Conservation (phyloP, 35 echinoderm and acorn worm species). For the Patiria miniata region DNA sequence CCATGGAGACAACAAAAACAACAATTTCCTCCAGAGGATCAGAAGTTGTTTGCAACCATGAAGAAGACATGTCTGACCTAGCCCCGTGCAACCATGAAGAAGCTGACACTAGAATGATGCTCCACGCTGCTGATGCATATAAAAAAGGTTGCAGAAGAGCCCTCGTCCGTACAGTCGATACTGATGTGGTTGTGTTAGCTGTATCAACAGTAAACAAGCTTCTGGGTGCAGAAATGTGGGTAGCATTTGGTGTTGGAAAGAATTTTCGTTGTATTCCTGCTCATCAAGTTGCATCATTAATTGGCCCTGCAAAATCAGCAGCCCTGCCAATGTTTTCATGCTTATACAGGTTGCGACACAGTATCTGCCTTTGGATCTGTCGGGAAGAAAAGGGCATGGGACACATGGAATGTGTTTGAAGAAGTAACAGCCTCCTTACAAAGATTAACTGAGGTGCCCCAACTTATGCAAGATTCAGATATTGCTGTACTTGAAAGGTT, state of each 20-base stretch:
- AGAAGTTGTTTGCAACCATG: not conserved
- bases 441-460: not conserved
- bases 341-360: conserved; percentile 54
- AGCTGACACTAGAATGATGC: conserved; percentile 26
- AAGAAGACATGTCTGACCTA: not conserved
- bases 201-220: not conserved
- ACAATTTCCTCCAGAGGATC: not conserved
- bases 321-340: conserved; percentile 42
- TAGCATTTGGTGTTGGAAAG: conserved; percentile 14
- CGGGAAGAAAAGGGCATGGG: conserved; percentile 39
- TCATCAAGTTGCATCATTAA: not conserved
- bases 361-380: not conserved
- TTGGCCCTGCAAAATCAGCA: not conserved
- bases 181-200: conserved; percentile 33
- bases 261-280: conserved; percentile 8
- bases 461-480: not conserved
- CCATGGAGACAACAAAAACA: not conserved
- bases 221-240: not conserved
- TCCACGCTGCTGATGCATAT: conserved; percentile 11
- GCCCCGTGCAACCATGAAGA: conserved; percentile 36
- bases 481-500: not conserved
- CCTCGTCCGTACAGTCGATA: conserved; percentile 10
- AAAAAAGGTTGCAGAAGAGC: not conserved
- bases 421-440: not conserved
- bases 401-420: not conserved